Evolutionary conservation across 2,113 vertebrate species (phyloP).

Genomic region (Percopsis transmontana): DNA sequence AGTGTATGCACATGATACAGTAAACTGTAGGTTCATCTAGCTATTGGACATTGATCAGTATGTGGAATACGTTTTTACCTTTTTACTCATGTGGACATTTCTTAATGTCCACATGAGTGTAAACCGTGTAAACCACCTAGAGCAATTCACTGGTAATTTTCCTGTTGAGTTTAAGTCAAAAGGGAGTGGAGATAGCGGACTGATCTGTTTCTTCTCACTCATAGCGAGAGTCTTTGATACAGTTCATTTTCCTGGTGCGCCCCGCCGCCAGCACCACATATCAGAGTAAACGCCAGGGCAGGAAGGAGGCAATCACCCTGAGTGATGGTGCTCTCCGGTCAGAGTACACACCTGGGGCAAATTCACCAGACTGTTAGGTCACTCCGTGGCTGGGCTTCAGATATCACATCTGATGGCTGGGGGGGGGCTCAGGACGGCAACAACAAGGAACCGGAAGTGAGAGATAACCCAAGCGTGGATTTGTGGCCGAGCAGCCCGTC

Average conservation of each 20-base stretch:
- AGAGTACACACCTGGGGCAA: conserved; percentile 69
- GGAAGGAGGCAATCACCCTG: conserved; percentile 68
- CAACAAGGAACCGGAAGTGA: conserved; percentile 30
- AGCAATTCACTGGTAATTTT: background rate
- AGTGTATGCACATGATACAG: too few relatives aligned
- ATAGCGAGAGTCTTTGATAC: conserved; percentile 23
- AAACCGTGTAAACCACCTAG: too few relatives aligned
- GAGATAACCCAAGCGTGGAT: conserved; percentile 16
- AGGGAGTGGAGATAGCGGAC: conserved; percentile 3
- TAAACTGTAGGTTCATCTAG: too few relatives aligned
- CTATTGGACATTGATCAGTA: too few relatives aligned
- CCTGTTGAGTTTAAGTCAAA: conserved; percentile 16
- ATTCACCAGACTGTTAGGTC: conserved; percentile 66
- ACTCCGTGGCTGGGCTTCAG: conserved; percentile 51
- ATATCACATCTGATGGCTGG: conserved; percentile 38
- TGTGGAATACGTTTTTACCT: too few relatives aligned
- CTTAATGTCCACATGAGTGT: too few relatives aligned
- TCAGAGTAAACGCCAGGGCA: conserved; percentile 55
- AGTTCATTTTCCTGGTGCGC: conserved; percentile 14
- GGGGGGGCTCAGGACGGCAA: conserved; percentile 21
- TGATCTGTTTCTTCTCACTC: conserved; percentile 57
- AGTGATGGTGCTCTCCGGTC: conserved; percentile 51
- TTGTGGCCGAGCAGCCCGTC: conserved; percentile 1
- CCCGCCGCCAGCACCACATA: conserved; percentile 32
- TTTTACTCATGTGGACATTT: too few relatives aligned